Base-by-base conservation (phyloP, 2,888 invertebrate genomes). In the Drosophila multiciliata region DNA sequence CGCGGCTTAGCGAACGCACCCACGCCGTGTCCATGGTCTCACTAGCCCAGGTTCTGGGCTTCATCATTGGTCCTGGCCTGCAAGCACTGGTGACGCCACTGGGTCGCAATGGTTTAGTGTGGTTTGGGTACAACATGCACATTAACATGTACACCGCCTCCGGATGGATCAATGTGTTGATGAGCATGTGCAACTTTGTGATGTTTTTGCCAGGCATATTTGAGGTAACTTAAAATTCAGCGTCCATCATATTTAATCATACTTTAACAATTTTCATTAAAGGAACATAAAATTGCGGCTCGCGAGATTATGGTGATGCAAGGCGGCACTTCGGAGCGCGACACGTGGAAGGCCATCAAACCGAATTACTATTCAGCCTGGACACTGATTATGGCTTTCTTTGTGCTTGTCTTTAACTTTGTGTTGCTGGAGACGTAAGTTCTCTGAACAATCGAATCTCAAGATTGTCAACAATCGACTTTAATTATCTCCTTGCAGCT, bases 81-180 rank as follows among this genome's bases (percentile, higher is more conserved):
- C 97, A 98, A 93, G 96, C 97, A 1, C 95, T 95, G 3, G 96
- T 97, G 0, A 96, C 97, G 17, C 97, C 96, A 5, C 93, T 97
- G 40, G 97, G 97, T 1, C 94, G 95, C 55, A 93, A 95, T 23
- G 96, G 96, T 1, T 55, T 81, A n/a, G 91, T 92, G 73, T 73
- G 95, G 38, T 91, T 94, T n/a, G 91, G 92, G 68, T 93, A 95
- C 11, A 92, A 91, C 49, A 91, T 97, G 52, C 94, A 95, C 53
- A 93, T 97, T 52, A 96, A 97, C 92, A 97, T 98, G 97, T 98
- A 96, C 93, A 97, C 97, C 0, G 96, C 97, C 12, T 95, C 96
- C 4, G 97, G 97, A 7, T 97, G 97, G 97, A 95, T 97, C 84
- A 97, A 97, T 92, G 97, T 96, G 3, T 75, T 96, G 32, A 94